A percentile compares a stretch with the other conserved stretches of the same genome.
Evolutionary conservation across 2,888 invertebrate genomes (phyloP).

Genomic region (Acheta domesticus): DNA sequence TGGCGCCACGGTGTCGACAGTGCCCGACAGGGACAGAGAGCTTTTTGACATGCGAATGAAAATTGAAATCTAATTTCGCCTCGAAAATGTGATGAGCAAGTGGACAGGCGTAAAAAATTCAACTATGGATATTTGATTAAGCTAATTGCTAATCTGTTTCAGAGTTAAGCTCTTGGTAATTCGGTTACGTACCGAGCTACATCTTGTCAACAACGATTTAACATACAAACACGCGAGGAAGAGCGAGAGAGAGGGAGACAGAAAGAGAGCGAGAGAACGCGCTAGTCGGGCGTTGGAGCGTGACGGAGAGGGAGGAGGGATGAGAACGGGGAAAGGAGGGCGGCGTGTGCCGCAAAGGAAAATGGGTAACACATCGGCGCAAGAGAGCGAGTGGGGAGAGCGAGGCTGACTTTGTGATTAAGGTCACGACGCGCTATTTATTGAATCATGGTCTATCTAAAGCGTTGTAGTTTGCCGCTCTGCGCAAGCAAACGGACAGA

Average conservation of each 20-base stretch:
- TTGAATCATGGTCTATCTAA: too few relatives aligned
- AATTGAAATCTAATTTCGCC: conserved; percentile 28
- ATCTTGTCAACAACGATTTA: conserved; percentile 36
- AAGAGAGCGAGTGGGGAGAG: too few relatives aligned
- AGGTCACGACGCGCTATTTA: too few relatives aligned
- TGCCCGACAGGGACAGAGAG: neutral
- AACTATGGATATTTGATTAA: conserved; percentile 32
- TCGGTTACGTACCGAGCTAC: conserved; percentile 27
- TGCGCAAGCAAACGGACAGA: too few relatives aligned
- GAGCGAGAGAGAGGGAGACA: conserved; percentile 24
- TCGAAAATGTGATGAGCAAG: conserved; percentile 26
- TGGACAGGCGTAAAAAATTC: conserved; percentile 24
- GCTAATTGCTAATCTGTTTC: conserved; percentile 33
- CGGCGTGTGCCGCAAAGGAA: too few relatives aligned
- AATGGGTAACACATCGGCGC: too few relatives aligned
- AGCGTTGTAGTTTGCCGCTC: too few relatives aligned
- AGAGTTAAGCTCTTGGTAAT: conserved; percentile 30
- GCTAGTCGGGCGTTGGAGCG: neutral
- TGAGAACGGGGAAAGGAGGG: too few relatives aligned
- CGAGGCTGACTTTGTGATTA: too few relatives aligned
- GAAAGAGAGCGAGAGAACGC: conserved; percentile 24
- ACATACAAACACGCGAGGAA: conserved; percentile 28
- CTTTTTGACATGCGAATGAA: conserved; percentile 18
- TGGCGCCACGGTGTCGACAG: too few relatives aligned
- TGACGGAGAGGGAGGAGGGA: too few relatives aligned